These are phyloP conservation scores for Habrosyne pyritoides DNA, from an alignment of 2,888 invertebrate genomes.

Conservation along the genomic window DNA sequence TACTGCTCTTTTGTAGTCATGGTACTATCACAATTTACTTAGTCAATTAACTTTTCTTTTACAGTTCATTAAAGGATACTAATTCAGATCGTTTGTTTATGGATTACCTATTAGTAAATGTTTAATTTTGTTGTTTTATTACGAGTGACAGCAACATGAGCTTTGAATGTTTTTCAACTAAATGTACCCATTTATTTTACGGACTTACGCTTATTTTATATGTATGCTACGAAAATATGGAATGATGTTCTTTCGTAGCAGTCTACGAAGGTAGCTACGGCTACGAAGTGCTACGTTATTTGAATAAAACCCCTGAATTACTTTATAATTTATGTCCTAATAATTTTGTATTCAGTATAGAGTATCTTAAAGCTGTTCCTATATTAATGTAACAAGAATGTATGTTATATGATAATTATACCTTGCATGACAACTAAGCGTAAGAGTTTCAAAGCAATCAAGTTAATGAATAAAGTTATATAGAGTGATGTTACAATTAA, in stretches of 20 bases:
- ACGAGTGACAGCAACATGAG: too few species aligned
- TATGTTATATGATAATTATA: not conserved
- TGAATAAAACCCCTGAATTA: not conserved
- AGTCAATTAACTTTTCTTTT: too few species aligned
- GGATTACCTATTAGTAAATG: too few species aligned
- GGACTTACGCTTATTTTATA: too few species aligned
- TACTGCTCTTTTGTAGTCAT: too few species aligned
- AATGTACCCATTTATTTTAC: too few species aligned
- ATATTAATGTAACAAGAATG: not conserved
- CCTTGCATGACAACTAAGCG: not conserved
- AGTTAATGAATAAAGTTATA: constrained; percentile 2
- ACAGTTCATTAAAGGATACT: too few species aligned
- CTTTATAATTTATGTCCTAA: not conserved
- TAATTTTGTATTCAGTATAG: not conserved
- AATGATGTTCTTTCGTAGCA: not conserved
- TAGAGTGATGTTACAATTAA: not conserved
- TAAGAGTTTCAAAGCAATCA: not conserved
- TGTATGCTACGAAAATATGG: not conserved
- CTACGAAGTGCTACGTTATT: not conserved
- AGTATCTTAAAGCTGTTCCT: not conserved
- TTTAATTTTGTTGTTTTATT: too few species aligned
- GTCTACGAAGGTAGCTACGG: not conserved
- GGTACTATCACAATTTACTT: too few species aligned
- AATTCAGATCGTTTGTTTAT: too few species aligned
- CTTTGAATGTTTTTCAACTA: too few species aligned